Percentiles rank a stretch among this genome's conserved stretches.
phyloP scores from a whole-genome alignment of 2,888 invertebrate species.

The Odontomyia ornata region DNA sequence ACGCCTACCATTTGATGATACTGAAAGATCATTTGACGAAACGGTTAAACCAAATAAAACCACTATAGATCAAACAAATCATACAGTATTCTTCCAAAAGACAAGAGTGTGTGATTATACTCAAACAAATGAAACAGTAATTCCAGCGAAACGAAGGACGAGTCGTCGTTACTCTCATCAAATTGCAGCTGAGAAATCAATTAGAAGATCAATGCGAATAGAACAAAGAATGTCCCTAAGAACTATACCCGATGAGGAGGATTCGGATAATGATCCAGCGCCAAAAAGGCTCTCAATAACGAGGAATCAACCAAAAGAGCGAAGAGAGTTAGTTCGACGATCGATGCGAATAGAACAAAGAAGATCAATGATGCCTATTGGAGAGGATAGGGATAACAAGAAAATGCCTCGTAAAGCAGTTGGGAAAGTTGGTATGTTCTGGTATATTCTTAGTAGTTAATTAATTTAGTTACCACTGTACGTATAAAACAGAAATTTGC shows the following conservation, averaged over 20 bases:
- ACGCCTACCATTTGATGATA: not conserved
- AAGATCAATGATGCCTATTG: not conserved
- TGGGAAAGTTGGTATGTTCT: constrained; percentile 1
- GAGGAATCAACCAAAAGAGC: constrained; percentile 3
- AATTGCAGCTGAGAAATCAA: not conserved
- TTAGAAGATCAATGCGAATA: constrained; percentile 34
- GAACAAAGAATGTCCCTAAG: not conserved
- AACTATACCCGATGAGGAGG: not conserved
- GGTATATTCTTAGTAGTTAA: not conserved
- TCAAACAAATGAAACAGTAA: constrained; percentile 43
- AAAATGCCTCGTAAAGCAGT: not conserved
- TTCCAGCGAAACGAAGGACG: not conserved
- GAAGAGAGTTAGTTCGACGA: constrained; percentile 18
- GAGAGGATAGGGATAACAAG: not conserved
- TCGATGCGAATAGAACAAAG: constrained; percentile 28
- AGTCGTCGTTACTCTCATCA: not conserved
- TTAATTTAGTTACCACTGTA: too few species aligned
- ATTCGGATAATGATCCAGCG: not conserved
- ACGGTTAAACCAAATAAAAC: not conserved
- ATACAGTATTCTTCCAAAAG: constrained; percentile 17
- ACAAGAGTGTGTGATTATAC: not conserved
- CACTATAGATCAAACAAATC: not conserved
- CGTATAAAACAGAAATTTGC: too few species aligned
- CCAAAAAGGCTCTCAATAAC: not conserved
- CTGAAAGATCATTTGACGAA: not conserved